These are phyloP conservation scores for Sander lucioperca DNA, from an alignment of 2,113 vertebrate genomes.

Conservation along the genomic window DNA sequence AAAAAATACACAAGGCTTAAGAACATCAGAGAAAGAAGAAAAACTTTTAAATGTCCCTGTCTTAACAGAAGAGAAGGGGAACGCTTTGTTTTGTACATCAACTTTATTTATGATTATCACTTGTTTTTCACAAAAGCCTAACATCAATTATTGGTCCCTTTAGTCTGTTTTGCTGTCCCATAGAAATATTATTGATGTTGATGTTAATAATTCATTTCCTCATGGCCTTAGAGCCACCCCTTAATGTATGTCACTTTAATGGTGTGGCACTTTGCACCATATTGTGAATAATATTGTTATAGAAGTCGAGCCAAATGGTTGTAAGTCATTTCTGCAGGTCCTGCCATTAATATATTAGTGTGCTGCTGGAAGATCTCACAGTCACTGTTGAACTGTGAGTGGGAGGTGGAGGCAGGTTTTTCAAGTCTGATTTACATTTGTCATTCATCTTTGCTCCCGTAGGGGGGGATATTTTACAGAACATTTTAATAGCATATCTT, in stretches of 20 bases:
- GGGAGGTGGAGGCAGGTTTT: constrained; percentile 12
- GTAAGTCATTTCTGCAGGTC: constrained; percentile 6
- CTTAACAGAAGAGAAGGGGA: not conserved
- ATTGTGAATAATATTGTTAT: constrained; percentile 27
- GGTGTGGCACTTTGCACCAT: not conserved
- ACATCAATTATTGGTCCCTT: not conserved
- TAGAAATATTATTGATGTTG: constrained; percentile 6
- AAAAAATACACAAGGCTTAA: not conserved
- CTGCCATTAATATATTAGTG: constrained; percentile 1
- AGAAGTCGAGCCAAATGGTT: constrained; percentile 11
- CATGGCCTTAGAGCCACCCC: not conserved
- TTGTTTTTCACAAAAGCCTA: not conserved
- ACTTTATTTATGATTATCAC: constrained; percentile 14
- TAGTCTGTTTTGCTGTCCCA: not conserved
- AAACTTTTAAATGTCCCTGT: not conserved
- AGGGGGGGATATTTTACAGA: constrained; percentile 13
- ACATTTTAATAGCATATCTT: not conserved
- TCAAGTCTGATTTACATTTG: constrained; percentile 1
- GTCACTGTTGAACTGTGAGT: constrained; percentile 5
- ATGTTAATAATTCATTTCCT: constrained; percentile 24
- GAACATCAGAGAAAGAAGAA: not conserved
- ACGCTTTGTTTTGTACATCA: not conserved
- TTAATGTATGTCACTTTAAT: constrained; percentile 27
- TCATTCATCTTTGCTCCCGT: constrained; percentile 14
- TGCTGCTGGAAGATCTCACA: constrained; percentile 29